Conservation (phyloP, 2,888 invertebrate species). For the Tyria jacobaeae region DNA sequence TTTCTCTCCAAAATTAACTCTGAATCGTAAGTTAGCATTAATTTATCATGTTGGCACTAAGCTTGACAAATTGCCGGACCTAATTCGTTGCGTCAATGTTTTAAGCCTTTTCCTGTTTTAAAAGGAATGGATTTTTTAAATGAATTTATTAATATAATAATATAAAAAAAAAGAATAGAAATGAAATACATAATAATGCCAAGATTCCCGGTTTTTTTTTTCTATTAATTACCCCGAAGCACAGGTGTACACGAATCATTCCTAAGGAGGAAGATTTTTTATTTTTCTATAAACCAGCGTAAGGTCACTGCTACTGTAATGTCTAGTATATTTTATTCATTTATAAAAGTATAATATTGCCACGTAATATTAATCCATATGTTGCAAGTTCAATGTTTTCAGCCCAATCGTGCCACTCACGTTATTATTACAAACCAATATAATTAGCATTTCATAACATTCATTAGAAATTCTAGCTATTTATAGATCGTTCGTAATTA, state of each 20-base stretch:
- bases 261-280: too few relatives aligned
- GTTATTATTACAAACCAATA: not conserved
- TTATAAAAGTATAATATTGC: too few relatives aligned
- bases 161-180: too few relatives aligned
- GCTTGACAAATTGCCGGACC: slow-evolving; percentile 42
- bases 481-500: not conserved
- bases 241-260: too few relatives aligned
- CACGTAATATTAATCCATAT: not conserved
- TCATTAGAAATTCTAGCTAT: not conserved
- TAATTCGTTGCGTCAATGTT: slow-evolving; percentile 7
- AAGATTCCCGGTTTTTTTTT: too few relatives aligned
- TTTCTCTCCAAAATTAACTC: slow-evolving; percentile 27
- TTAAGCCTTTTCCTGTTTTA: not conserved
- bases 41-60: slow-evolving; percentile 39
- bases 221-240: too few relatives aligned
- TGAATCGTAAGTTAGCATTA: slow-evolving; percentile 25
- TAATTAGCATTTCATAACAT: slow-evolving; percentile 9
- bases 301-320: too few relatives aligned
- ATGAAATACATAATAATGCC: too few relatives aligned
- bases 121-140: too few relatives aligned
- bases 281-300: too few relatives aligned
- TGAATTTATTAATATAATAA: too few relatives aligned
- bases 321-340: too few relatives aligned
- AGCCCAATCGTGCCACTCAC: slow-evolving; percentile 5
- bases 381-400: slow-evolving; percentile 1